Evolutionary conservation across 2,113 vertebrate genomes (phyloP).

Genomic region (Chloroceryle aenea): DNA sequence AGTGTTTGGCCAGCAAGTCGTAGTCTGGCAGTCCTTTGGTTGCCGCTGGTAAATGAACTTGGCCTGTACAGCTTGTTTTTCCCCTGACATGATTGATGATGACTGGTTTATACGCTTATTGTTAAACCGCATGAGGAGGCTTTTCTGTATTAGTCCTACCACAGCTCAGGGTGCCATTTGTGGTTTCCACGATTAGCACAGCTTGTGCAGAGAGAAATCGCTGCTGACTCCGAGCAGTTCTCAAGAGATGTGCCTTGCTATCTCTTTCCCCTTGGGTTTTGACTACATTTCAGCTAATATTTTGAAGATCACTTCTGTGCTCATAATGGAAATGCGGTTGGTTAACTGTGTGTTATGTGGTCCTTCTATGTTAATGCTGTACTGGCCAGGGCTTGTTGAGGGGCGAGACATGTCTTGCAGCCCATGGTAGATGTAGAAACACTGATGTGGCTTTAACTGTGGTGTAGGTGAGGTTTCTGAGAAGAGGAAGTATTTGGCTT

Average conservation of each 20-base stretch:
- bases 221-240: background rate
- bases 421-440: background rate
- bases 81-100: background rate
- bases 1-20: background rate
- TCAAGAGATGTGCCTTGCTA: background rate
- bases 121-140: background rate
- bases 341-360: background rate
- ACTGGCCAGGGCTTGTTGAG: background rate
- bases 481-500: background rate
- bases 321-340: background rate
- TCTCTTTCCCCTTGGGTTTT: background rate
- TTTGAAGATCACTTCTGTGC: background rate
- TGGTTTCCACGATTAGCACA: background rate
- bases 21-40: background rate
- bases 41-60: background rate
- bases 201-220: background rate
- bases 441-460: background rate
- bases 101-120: background rate
- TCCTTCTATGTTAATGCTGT: background rate
- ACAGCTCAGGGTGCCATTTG: background rate
- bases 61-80: background rate
- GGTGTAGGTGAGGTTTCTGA: background rate
- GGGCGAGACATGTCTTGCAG: rapidly evolving
- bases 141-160: background rate
- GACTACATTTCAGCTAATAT: background rate